Percentiles rank a stretch among this genome's conserved stretches.
These are phyloP conservation scores for Pseudomyrmex dendroicus DNA, from an alignment of 1,140 invertebrate genomes.

Conservation along the genomic window DNA sequence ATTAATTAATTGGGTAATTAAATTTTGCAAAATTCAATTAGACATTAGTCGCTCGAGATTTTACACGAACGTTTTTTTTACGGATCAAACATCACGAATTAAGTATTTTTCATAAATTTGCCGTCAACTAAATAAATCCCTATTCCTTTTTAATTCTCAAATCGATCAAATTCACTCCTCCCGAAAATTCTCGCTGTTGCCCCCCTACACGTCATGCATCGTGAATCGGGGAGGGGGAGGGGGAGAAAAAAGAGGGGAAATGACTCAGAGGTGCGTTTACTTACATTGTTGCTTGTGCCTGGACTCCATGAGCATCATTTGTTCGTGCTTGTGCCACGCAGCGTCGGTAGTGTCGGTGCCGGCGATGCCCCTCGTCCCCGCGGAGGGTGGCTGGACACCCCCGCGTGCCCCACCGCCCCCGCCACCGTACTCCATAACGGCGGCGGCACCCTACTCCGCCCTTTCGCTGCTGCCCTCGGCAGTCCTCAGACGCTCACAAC, in stretches of 20 bases:
- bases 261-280: slow-evolving; percentile 63
- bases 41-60: too few relatives aligned
- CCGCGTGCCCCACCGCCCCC: slow-evolving; percentile 81
- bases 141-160: neutral
- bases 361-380: slow-evolving; percentile 79
- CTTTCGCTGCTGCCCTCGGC: slow-evolving; percentile 80
- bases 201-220: slow-evolving; percentile 1
- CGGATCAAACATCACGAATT: too few relatives aligned
- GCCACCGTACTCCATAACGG: slow-evolving; percentile 83
- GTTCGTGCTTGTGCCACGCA: slow-evolving; percentile 84
- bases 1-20: too few relatives aligned
- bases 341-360: slow-evolving; percentile 84
- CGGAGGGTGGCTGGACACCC: slow-evolving; percentile 82
- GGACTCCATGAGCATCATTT: slow-evolving; percentile 84
- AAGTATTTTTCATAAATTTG: too few relatives aligned
- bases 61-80: too few relatives aligned
- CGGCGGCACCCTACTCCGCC: slow-evolving; percentile 77
- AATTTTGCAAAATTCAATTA: too few relatives aligned
- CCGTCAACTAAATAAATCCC: too few relatives aligned
- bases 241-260: neutral
- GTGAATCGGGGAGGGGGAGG: neutral
- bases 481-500: slow-evolving; percentile 78
- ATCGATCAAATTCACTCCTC: neutral
- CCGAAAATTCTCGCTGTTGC: slow-evolving; percentile 13
- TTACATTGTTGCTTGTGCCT: slow-evolving; percentile 84